Percentiles rank a stretch among this genome's conserved stretches.
Conservation (phyloP, 1,140 invertebrate species). For the Drosophila guanche region DNA sequence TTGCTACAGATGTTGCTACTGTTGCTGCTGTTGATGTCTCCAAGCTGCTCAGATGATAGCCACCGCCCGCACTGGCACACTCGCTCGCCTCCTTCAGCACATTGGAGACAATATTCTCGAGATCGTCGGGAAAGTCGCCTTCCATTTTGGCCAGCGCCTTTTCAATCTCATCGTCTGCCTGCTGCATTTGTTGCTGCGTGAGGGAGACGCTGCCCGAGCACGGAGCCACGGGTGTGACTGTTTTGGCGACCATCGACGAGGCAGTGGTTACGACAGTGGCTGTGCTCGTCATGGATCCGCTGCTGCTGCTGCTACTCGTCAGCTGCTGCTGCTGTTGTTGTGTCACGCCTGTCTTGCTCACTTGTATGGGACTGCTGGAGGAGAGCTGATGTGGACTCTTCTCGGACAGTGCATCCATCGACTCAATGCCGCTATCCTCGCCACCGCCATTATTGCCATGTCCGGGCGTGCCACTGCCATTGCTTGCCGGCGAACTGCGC, state of each 20-base stretch:
- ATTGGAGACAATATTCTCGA: conserved; percentile 56
- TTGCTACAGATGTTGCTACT: conserved; percentile 28
- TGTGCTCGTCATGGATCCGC: conserved; percentile 1
- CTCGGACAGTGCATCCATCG: conserved; percentile 95
- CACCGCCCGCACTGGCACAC: conserved; percentile 11
- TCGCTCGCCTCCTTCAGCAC: conserved; percentile 51
- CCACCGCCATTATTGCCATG: conserved; percentile 85
- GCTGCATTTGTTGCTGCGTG: conserved; percentile 64
- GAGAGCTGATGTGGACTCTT: conserved; percentile 94
- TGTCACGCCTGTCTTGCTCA: conserved; percentile 44
- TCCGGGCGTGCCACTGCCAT: conserved; percentile 73
- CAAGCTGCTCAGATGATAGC: conserved; percentile 15
- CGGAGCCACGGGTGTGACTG: conserved; percentile 10
- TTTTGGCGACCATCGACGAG: background rate
- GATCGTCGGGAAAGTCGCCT: conserved; percentile 83
- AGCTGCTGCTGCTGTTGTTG: conserved; percentile 12
- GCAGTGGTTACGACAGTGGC: conserved; percentile 6
- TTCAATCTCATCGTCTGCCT: conserved; percentile 86
- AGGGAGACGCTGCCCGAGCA: conserved; percentile 66
- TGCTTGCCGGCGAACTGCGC: conserved; percentile 84
- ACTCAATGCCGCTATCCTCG: conserved; percentile 96
- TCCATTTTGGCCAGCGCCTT: conserved; percentile 88
- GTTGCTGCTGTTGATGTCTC: conserved; percentile 23
- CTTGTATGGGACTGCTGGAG: conserved; percentile 83
- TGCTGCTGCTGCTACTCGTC: background rate